Evolutionary conservation across 2,888 invertebrate genomes (phyloP).

Genomic region (Ectemnius lituratus): DNA sequence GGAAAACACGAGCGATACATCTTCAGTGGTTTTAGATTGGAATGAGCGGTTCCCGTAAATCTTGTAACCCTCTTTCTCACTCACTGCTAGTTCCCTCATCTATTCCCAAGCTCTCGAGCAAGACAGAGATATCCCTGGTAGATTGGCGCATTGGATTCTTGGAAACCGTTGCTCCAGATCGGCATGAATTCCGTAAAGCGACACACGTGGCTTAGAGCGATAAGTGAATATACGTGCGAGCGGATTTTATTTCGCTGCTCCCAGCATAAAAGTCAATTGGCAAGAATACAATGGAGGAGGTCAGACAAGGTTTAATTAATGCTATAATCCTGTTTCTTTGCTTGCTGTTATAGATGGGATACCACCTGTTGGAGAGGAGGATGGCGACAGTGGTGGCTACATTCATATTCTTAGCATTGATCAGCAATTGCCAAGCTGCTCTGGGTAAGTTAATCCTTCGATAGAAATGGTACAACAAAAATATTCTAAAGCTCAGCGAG

Average conservation of each 20-base stretch:
- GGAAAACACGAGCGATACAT: too few species aligned
- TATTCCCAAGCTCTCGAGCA: neutral
- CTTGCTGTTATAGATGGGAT: conserved; percentile 73
- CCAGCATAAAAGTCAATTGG: neutral
- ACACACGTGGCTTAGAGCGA: neutral
- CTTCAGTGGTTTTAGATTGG: too few species aligned
- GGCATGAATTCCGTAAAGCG: conserved; percentile 9
- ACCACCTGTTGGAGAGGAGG: conserved; percentile 53
- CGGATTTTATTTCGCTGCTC: conserved; percentile 22
- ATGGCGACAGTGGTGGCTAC: conserved; percentile 56
- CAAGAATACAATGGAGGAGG: conserved; percentile 20
- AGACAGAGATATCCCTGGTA: neutral
- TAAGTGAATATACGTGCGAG: conserved; percentile 5
- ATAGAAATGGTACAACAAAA: neutral
- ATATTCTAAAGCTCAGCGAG: too few species aligned
- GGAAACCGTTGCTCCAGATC: conserved; percentile 15
- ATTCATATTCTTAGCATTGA: conserved; percentile 66
- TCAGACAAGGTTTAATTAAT: conserved; percentile 27
- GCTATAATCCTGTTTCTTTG: conserved; percentile 26
- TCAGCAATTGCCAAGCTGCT: conserved; percentile 66
- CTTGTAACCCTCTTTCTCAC: too few species aligned
- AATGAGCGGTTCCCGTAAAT: too few species aligned
- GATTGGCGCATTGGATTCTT: neutral
- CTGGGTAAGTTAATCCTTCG: conserved; percentile 58
- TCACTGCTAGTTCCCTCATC: too few species aligned